Conservation (phyloP, 1,140 invertebrate species). For the Xylocopa sonorina region DNA sequence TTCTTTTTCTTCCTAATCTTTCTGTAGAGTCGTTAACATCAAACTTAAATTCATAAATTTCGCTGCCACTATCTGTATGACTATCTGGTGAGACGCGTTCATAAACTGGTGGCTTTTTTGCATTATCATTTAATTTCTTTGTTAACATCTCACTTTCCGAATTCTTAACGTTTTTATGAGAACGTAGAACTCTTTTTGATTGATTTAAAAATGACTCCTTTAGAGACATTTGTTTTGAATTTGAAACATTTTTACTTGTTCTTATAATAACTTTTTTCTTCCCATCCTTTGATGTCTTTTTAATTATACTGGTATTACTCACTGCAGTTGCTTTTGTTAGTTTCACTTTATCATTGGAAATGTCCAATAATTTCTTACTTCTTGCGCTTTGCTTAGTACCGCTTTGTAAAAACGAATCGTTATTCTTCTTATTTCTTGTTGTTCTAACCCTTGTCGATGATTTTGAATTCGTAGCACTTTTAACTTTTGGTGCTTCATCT, state of each 20-base stretch:
- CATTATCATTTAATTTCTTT: neutral
- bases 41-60: slow-evolving; percentile 62
- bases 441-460: neutral
- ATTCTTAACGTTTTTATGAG: slow-evolving; percentile 34
- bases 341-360: neutral
- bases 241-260: neutral
- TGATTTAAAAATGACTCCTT: slow-evolving; percentile 44
- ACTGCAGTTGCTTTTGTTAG: neutral
- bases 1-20: slow-evolving; percentile 37
- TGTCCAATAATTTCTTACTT: neutral
- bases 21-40: slow-evolving; percentile 54
- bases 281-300: neutral
- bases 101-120: slow-evolving; percentile 53
- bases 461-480: neutral
- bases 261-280: neutral
- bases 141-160: slow-evolving; percentile 22
- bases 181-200: slow-evolving; percentile 6
- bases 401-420: neutral
- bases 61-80: slow-evolving; percentile 3
- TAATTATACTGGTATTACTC: neutral
- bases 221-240: slow-evolving; percentile 31
- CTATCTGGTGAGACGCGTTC: slow-evolving; percentile 23
- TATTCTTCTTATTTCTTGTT: neutral
- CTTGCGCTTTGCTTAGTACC: neutral
- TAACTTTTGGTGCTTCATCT: neutral